A percentile compares a stretch with the other conserved stretches of the same genome.
phyloP scores from a whole-genome alignment of 1,140 invertebrate species.

The Plectus sambesii region DNA sequence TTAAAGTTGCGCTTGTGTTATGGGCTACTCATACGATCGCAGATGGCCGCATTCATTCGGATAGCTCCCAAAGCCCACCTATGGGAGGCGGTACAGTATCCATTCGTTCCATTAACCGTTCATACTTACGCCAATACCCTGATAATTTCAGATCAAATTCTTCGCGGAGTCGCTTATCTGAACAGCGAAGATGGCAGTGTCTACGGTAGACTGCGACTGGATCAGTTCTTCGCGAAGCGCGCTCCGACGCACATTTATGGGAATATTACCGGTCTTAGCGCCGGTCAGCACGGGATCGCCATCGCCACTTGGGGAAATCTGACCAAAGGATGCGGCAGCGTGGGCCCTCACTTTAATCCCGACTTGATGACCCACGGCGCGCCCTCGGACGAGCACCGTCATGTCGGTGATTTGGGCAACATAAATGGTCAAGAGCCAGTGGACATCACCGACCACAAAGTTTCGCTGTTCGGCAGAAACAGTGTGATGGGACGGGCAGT shows the following conservation, averaged over 20 bases:
- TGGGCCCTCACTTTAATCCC: conserved; percentile 7
- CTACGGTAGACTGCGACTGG: too few relatives aligned
- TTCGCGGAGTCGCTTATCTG: too few relatives aligned
- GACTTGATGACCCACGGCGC: background rate
- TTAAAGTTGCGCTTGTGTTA: too few relatives aligned
- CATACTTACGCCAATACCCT: too few relatives aligned
- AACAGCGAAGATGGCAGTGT: too few relatives aligned
- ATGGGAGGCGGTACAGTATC: too few relatives aligned
- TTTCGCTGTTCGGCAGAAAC: conserved; percentile 8
- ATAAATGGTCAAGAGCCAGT: too few relatives aligned
- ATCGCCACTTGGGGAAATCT: conserved; percentile 7
- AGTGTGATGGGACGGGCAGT: conserved; percentile 5
- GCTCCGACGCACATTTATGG: conserved; percentile 1
- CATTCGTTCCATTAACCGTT: too few relatives aligned
- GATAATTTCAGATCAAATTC: too few relatives aligned
- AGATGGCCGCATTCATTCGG: too few relatives aligned
- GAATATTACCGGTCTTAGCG: conserved; percentile 4
- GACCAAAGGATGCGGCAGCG: conserved; percentile 9
- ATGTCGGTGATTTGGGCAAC: conserved; percentile 7
- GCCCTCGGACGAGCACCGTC: background rate
- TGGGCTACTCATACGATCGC: too few relatives aligned
- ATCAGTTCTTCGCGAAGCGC: conserved; percentile 1
- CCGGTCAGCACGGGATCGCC: conserved; percentile 4
- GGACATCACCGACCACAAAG: conserved; percentile 6
- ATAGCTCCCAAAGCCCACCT: too few relatives aligned